Evolutionary conservation across 2,113 vertebrate genomes (phyloP), one percentile per base, ranked within the genome.

Genomic region (Sander vitreus): DNA sequence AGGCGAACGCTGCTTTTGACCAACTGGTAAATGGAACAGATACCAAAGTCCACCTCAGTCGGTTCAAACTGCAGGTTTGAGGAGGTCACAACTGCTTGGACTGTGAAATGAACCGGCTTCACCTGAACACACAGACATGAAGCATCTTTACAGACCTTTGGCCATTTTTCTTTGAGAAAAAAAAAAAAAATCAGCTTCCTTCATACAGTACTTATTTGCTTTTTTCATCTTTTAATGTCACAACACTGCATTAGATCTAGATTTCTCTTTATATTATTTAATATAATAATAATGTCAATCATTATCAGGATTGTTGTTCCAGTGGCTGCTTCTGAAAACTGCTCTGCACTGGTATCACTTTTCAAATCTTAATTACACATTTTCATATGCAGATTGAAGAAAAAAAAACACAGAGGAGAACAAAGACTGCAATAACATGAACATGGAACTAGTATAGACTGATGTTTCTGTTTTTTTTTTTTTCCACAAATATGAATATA

Each of bases 41-140:
- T 84, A 21, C 97, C 97, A 58, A 99, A 98, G 91, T 97, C 83
- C 78, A 99, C 87, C 51, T 93, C 87, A 0, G 84, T 48, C 30
- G 85, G 95, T 64, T 89, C 94, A 72, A 99, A 95, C 84, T 95
- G 95, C 81, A 99, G 81, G 87, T 99, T 97, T 0, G 97, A 96
- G 21, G 94, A 93, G 1, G 96, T 98, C 76, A 99, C 91, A 0
- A 98, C 72, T 0, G 98, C 98, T 0, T 97, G 96, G 66, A 99
- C 93, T 0, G 91, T 97, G 83, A 97, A 95, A 43, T 50, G 62
- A 48, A 97, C 86, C 0, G 94, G 95, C 73, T 81, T 96, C 70
- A 91, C 93, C 98, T 99, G 82, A 71, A 71, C 9, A n/a, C 27
- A 86, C 30, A 62, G 88, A 73, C 39, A 74, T 27, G 2, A 19